These are phyloP conservation scores for Ardeotis arabs DNA, from an alignment of 2,113 vertebrate genomes.

Conservation along the genomic window DNA sequence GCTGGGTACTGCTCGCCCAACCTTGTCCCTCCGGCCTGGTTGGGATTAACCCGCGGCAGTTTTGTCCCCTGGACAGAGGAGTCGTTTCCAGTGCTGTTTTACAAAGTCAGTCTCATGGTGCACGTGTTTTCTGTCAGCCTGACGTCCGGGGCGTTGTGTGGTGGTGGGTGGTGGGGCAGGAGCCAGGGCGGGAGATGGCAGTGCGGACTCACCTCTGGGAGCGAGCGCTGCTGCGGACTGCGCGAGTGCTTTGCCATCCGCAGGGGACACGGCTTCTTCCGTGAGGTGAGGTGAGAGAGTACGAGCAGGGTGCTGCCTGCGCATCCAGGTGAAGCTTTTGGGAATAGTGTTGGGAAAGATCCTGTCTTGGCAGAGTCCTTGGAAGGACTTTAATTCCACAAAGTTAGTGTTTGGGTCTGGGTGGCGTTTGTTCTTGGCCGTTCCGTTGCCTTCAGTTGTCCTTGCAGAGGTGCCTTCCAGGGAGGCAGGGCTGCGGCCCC, in stretches of 20 bases:
- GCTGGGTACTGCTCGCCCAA: neutral
- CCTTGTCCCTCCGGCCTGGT: neutral
- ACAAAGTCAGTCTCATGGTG: neutral
- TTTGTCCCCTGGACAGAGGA: neutral
- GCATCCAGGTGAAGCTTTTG: neutral
- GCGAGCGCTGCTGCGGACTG: accelerated
- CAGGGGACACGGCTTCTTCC: neutral
- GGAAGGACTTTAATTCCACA: neutral
- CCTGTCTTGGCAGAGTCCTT: neutral
- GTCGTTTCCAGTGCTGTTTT: neutral
- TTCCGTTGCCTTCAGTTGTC: neutral
- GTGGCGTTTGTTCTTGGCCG: neutral
- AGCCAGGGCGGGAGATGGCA: neutral
- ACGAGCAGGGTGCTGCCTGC: accelerated
- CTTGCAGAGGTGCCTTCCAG: neutral
- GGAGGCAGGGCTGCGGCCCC: accelerated
- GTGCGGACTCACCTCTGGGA: accelerated
- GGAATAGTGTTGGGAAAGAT: neutral
- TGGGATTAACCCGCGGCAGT: neutral
- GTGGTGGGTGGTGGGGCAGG: neutral
- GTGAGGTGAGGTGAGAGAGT: neutral
- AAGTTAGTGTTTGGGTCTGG: neutral
- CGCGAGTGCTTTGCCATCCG: accelerated
- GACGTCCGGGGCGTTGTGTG: neutral
- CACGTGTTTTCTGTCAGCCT: neutral